phyloP scores from a whole-genome alignment of 2,113 vertebrate genomes.

The Macroglossus sobrinus region DNA sequence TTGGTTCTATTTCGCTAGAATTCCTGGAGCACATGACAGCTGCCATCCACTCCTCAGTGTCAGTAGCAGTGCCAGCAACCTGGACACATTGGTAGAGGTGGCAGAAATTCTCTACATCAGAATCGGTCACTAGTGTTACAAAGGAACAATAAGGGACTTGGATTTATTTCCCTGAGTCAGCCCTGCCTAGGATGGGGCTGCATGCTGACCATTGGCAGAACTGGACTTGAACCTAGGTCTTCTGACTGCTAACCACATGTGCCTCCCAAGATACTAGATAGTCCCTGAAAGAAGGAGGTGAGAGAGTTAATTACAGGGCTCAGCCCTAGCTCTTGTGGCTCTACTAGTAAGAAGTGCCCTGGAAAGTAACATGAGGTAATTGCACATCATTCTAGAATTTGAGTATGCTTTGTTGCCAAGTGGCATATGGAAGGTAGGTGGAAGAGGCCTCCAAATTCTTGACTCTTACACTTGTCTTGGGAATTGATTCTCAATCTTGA shows the following conservation, averaged over 20 bases:
- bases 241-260: not conserved
- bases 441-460: not conserved
- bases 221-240: not conserved
- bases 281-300: not conserved
- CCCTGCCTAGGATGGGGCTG: not conserved
- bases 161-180: not conserved
- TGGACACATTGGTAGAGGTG: no score
- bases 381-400: not conserved
- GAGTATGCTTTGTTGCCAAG: not conserved
- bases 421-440: not conserved
- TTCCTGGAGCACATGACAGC: accelerated
- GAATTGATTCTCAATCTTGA: not conserved
- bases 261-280: no score
- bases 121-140: not conserved
- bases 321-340: not conserved
- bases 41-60: no score
- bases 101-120: not conserved
- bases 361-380: not conserved
- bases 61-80: not conserved
- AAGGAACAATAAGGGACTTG: not conserved
- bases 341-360: not conserved
- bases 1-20: not conserved
- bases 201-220: not conserved
- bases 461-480: not conserved
- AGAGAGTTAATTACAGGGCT: not conserved